phyloP scores from a whole-genome alignment of 2,113 vertebrate species.

The Oenanthe oenanthe region DNA sequence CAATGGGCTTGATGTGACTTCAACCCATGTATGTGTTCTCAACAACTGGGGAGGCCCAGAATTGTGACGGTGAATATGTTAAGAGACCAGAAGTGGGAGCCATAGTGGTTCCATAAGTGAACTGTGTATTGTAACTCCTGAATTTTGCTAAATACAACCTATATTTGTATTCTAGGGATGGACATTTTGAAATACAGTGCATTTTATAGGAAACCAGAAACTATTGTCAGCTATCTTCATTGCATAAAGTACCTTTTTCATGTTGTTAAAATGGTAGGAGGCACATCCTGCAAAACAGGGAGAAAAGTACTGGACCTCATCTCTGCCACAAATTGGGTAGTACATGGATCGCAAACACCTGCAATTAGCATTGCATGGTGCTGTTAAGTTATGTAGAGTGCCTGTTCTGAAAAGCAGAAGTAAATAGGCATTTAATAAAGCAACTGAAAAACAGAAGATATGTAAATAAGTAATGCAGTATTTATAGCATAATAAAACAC shows the following conservation, averaged over 20 bases:
- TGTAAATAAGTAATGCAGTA: background rate
- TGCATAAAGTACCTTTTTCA: slow-evolving; percentile 66
- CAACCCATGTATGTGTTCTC: background rate
- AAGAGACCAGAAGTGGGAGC: background rate
- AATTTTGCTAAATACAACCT: background rate
- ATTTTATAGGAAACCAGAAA: background rate
- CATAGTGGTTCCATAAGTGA: background rate
- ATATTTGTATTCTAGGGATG: background rate
- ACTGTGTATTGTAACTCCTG: rapidly evolving
- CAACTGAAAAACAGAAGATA: background rate
- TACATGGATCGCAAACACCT: slow-evolving; percentile 72
- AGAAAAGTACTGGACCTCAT: slow-evolving; percentile 82
- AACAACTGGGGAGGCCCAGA: background rate
- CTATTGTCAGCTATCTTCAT: background rate
- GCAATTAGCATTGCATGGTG: slow-evolving; percentile 78
- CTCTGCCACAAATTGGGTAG: slow-evolving; percentile 78
- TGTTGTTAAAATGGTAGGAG: background rate
- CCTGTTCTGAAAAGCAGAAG: slow-evolving; percentile 71
- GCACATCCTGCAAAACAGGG: slow-evolving; percentile 81
- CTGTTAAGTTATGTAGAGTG: slow-evolving; percentile 54
- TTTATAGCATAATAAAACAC: background rate
- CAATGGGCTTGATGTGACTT: background rate
- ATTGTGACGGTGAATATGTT: rapidly evolving
- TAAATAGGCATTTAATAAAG: background rate
- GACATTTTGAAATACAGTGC: background rate